Base-by-base conservation (phyloP, 2,797 vertebrate species). In the Pseudotriccus pelzelni region DNA sequence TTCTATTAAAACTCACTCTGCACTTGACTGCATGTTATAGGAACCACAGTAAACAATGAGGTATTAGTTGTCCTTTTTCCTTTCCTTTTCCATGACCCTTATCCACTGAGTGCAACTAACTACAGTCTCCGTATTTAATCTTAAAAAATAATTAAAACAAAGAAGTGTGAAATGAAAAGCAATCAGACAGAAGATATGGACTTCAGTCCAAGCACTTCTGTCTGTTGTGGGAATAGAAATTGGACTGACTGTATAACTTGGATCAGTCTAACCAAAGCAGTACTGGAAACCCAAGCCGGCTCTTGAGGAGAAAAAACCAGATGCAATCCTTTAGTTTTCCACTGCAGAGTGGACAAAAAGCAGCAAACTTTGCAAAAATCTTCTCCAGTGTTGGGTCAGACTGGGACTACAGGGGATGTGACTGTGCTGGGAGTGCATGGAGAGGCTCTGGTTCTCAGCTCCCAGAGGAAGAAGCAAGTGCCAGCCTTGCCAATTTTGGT, bases 101-200 rank as follows among this genome's bases (percentile, higher is more conserved):
- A 95, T 86, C 63, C 63, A 56, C 55, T 68, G 88, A 90, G 37
- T 95, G 83, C 69, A 91, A 87, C 87, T 91, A 95, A 80, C 81
- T 56, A 56, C 66, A 84, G 70, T 90, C 89, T 28, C 80, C 0
- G 6, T 55, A 77, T 90, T 95, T 96, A 93, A 97, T 96, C 95
- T 95, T 96, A 85, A 94, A 97, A 78, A 6, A 4, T 96, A 96
- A 97, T 97, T 97, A 96, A 96, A 97, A 96, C 89, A 96, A 96
- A 95, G 92, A 85, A 96, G 87, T 95, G 93, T 97, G 97, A 97
- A 97, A 97, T 96, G 91, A 96, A 97, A 94, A 96, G 74, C 90
- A 86, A 94, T 89, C 79, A 89, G 82, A 95, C 63, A 95, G 87
- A 97, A 97, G 96, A 90, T 53, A 89, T 5, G 22, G 44, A 79